Base-by-base conservation (phyloP, 2,888 invertebrate species). In the Cryptus viduatorius region DNA sequence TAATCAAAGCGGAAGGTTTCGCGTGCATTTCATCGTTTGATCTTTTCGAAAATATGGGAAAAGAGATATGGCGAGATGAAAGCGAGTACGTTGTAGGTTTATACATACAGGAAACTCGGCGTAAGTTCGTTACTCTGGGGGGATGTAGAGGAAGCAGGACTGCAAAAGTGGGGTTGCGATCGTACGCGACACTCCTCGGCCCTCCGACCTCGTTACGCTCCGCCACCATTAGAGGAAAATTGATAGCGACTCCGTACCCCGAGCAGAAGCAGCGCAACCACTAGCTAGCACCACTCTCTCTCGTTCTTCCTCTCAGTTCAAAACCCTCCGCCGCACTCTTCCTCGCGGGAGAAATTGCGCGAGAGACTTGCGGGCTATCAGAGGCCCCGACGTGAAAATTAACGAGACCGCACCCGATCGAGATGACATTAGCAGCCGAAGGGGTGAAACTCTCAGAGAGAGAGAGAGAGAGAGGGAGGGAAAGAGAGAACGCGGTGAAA, bases 171-270 rank as follows among this genome's bases (percentile, higher is more conserved):
- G 16, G 16, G 50, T 86, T 85, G 88, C 89, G 88, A 90, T 89
- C 89, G 87, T 82, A 75, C 59, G 79, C 71, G 79, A 83, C 79
- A 83, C 76, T 67, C 75, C 71, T 56, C 88, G 84, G 79, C 88
- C 89, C 89, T 90, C 87, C 86, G 88, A 91, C 90, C 90, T 92
- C 89, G 91, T 91, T 91, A 91, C 88, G 87, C 86, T 86, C 89
- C 87, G 88, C 89, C 89, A 89, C 89, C 89, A 91, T 91, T 92
- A 91, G 89, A 89, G 88, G 90, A 90, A 91, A 92, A 92, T 91
- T 92, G 91, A 91, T 91, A 90, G 92, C 81, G 90, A 89, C 90
- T 90, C 72, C 53, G 69, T 53, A 82, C 73, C 75, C 56, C 83
- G 37, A 56, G 53, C 53, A 24, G 53, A 56, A 56, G 19, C 53